Percentiles rank a stretch among this genome's conserved stretches.
phyloP scores from a whole-genome alignment of 2,888 invertebrate genomes.

The Heliconius charithonia region DNA sequence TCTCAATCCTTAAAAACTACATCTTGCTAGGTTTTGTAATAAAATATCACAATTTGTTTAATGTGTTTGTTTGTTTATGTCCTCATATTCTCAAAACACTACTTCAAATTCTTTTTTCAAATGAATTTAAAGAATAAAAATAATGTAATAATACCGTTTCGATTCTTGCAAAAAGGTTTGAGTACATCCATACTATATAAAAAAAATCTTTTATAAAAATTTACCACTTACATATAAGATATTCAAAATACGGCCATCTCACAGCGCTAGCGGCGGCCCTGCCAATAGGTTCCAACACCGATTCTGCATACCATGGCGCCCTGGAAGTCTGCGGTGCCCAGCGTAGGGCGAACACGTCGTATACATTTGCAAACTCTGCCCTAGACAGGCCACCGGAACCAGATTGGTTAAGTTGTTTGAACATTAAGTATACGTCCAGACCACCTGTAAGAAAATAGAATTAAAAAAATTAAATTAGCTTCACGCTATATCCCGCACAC shows the following conservation, averaged over 20 bases:
- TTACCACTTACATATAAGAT: constrained; percentile 86
- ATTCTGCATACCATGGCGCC: constrained; percentile 87
- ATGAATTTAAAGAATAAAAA: too few relatives aligned
- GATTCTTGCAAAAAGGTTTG: not conserved
- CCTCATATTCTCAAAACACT: too few relatives aligned
- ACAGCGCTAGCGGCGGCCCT: constrained; percentile 85
- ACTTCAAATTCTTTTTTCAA: too few relatives aligned
- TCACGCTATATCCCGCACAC: too few relatives aligned
- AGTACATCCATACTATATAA: not conserved
- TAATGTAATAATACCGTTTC: too few relatives aligned
- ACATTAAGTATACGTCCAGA: constrained; percentile 90
- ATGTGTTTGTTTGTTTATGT: too few relatives aligned
- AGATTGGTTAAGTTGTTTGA: constrained; percentile 89
- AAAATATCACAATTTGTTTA: too few relatives aligned
- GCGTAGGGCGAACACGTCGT: constrained; percentile 87
- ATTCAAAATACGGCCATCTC: constrained; percentile 89
- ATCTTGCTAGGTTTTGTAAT: too few relatives aligned
- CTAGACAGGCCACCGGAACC: constrained; percentile 86
- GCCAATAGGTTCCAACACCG: constrained; percentile 85
- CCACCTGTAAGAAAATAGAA: constrained; percentile 75
- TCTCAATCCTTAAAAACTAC: too few relatives aligned
- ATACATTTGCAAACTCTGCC: constrained; percentile 86
- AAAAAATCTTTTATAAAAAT: not conserved
- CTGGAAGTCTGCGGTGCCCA: constrained; percentile 89
- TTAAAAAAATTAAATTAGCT: too few relatives aligned